Conservation (phyloP, 2,888 invertebrate genomes). For the Limenitis camilla region DNA sequence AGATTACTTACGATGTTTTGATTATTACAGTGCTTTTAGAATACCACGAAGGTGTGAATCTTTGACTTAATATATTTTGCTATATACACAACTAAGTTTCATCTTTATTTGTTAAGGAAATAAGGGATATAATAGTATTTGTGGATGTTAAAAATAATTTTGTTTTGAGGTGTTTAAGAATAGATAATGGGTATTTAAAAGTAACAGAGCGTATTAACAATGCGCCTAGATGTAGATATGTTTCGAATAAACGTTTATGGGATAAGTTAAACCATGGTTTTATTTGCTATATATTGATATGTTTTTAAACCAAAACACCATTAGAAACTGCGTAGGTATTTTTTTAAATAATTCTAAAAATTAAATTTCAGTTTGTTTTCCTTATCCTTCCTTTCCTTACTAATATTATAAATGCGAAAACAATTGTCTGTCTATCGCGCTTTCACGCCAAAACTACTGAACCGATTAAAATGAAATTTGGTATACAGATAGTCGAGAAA, state of each 20-base stretch:
- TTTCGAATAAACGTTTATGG: conserved; percentile 13
- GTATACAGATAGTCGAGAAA: no score
- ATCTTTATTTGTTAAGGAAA: conserved; percentile 17
- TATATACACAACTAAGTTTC: conserved; percentile 19
- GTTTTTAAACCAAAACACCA: not conserved
- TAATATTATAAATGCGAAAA: no score
- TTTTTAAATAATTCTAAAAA: no score
- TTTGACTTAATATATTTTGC: conserved; percentile 29
- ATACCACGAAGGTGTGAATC: conserved; percentile 39
- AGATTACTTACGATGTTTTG: conserved; percentile 63
- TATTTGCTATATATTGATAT: not conserved
- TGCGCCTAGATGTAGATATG: conserved; percentile 39
- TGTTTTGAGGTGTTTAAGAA: conserved; percentile 25
- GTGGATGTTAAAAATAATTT: conserved; percentile 5
- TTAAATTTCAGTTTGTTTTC: no score
- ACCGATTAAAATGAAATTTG: no score
- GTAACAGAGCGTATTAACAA: conserved; percentile 51
- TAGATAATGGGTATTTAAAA: conserved; percentile 34
- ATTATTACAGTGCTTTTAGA: conserved; percentile 45
- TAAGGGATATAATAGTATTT: conserved; percentile 17
- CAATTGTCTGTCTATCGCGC: no score
- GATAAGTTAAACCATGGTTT: conserved; percentile 3
- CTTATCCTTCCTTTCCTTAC: no score
- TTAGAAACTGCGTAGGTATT: not conserved
- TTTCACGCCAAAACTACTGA: no score